Evolutionary conservation across 2,888 invertebrate genomes (phyloP), one percentile per base, ranked within the genome.

Genomic region (Phasia obesa): DNA sequence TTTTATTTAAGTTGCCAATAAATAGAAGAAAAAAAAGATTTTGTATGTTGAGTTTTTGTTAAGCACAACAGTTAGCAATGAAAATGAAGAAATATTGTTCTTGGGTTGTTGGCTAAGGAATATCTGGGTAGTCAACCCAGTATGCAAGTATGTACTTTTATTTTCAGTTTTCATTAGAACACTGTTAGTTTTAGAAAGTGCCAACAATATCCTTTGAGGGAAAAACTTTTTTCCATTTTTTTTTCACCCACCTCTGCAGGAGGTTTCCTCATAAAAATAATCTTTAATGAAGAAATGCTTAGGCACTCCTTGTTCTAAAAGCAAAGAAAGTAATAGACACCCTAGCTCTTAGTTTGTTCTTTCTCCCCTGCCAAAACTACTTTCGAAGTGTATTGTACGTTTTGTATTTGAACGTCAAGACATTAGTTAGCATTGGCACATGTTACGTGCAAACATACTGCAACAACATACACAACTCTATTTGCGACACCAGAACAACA

Each of bases 341-440:
- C 49, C 47, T 9, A 64, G 19, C 49, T 38, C 27, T 42, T 25
- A n/a, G 44, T 38, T 23, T 17, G 11, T n/a, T n/a, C 38, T 19
- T 13, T 13, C 51, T 4, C 38, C 15, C 5, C 69, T 57, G n/a
- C 49, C 49, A 60, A 42, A 69, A 21, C 23, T 59, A 59, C 53
- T 57, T 65, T 49, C 38, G 19, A 9, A 38, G 62, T 35, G 21
- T 53, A 13, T 53, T 53, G 67, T 65, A 57, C 51, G 38, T 67
- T 47, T 42, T 49, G 31, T 38, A 27, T 65, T 19, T 25, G 47
- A 60, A 83, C 73, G 64, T 67, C 73, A 73, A 75, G 78, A 59
- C 65, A 78, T 78, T 78, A 77, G 78, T 60, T 83, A 74, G 62
- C 69, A 78, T 78, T 83, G 82, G 78, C 78, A 78, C 82, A 83